Percentiles rank a stretch among this genome's conserved stretches.
Conservation (phyloP, 1,140 invertebrate species). For the Acromyrmex echinatior region DNA sequence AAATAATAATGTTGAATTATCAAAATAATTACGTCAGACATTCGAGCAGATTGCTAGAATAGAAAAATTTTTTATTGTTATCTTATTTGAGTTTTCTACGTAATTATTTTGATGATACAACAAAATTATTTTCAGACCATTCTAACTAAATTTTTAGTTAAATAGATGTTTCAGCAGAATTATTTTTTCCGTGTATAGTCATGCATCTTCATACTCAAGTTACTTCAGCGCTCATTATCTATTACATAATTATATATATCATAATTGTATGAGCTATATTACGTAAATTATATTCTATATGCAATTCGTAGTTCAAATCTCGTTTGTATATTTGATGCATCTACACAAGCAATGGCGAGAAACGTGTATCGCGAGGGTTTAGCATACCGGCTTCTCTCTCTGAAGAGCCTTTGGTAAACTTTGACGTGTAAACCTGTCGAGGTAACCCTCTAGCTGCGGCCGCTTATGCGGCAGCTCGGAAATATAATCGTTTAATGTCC, state of each 20-base stretch:
- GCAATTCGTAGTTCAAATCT: not conserved
- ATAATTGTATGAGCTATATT: not conserved
- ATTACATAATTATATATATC: not conserved
- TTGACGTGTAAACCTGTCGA: constrained; percentile 70
- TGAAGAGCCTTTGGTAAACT: constrained; percentile 74
- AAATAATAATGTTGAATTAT: too few species aligned
- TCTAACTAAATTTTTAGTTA: too few species aligned
- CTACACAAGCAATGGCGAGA: constrained; percentile 1
- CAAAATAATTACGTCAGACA: too few species aligned
- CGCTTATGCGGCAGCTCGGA: constrained; percentile 63
- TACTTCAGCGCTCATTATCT: not conserved
- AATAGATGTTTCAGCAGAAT: too few species aligned
- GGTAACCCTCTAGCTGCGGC: constrained; percentile 50
- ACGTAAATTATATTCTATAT: not conserved
- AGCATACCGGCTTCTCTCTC: constrained; percentile 34
- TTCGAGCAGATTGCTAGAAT: too few species aligned
- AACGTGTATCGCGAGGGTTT: constrained; percentile 45
- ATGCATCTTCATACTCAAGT: not conserved
- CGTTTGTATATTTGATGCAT: not conserved
- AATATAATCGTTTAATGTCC: constrained; percentile 74
- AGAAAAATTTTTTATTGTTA: too few species aligned
- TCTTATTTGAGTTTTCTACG: too few species aligned
- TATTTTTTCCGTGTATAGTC: too few species aligned
- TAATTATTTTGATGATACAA: too few species aligned
- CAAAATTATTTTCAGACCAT: too few species aligned